phyloP scores from a whole-genome alignment of 1,140 invertebrate species.

The Aphelinus certus region DNA sequence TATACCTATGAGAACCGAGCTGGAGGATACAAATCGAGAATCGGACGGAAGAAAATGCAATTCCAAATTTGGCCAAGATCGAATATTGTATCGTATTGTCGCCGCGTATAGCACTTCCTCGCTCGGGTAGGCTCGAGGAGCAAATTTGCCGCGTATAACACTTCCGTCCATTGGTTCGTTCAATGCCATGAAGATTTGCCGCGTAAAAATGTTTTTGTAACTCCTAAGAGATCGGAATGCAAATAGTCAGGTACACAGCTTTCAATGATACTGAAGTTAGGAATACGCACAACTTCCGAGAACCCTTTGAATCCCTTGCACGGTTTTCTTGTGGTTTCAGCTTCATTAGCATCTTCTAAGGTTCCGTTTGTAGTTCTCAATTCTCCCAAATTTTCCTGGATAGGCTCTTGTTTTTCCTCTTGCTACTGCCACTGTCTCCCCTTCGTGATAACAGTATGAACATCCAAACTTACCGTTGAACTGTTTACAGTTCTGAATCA shows the following conservation, averaged over 20 bases:
- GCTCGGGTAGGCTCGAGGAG: too few species aligned
- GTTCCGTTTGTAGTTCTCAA: neutral
- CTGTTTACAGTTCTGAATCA: conserved; percentile 32
- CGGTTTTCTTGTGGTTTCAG: neutral
- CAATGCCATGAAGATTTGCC: too few species aligned
- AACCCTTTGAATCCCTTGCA: conserved; percentile 18
- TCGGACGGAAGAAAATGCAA: too few species aligned
- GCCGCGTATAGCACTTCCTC: too few species aligned
- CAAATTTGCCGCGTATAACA: too few species aligned
- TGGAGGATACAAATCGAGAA: too few species aligned
- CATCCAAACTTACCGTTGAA: conserved; percentile 37
- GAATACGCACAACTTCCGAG: neutral
- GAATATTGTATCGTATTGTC: too few species aligned
- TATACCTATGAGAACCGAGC: too few species aligned
- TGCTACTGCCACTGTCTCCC: conserved; percentile 21
- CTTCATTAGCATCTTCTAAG: neutral
- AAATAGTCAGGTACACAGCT: conserved; percentile 23
- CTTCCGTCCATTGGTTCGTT: too few species aligned
- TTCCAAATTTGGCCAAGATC: too few species aligned
- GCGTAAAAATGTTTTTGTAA: neutral
- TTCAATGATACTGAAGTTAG: conserved; percentile 12
- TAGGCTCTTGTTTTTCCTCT: conserved; percentile 33
- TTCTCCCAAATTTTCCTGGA: neutral
- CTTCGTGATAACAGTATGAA: conserved; percentile 34
- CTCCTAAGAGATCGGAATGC: conserved; percentile 18